Base-by-base conservation (phyloP, 1,140 invertebrate species). In the Drosophila arawakana region DNA sequence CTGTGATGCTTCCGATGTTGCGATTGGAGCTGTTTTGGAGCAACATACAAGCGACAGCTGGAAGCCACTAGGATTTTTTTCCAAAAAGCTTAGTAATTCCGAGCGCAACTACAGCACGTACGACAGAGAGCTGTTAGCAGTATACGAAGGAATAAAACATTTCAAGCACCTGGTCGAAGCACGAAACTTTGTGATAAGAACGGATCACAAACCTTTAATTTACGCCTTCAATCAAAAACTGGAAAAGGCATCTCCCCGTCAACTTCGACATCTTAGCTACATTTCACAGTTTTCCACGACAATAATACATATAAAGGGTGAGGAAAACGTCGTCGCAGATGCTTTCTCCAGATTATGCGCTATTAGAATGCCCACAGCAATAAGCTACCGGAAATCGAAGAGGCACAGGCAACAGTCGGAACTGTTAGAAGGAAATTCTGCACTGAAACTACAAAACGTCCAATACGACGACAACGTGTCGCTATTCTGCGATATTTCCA, bases 321-420 rank as follows among this genome's bases (percentile, higher is more conserved):
- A 50, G 47, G 47, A 49, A 9, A 37, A 37, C 8, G 8, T 9
- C 6, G 35, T 37, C 8, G 35, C 35, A 9, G 35, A 37, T 9
- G 35, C 35, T 1, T 9, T 37, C 6, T 37, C 35, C 6, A 6
- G 35, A 2, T 9, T 37, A 9, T 37, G 35, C 35, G 35, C 6
- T n/a, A 49, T 49, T 49, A 49, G 21, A 8, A 49, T 49, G 46
- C 46, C 46, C 15, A 49, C 46, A 9, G 46, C 9, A 49, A 21
- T 49, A 9, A 49, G 46, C n/a, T 46, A n/a, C 3, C 9, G 3
- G 18, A 46, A 13, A 46, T 46, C 15, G 13, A 15, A 46, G 44
- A 46, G 15, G 47, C 47, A 18, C 47, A 50, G 47, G 47, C 47
- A 18, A 18, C 18, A 18, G 18, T 18, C 18, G 18, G 18, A 18